These are phyloP conservation scores for Selene dorsalis DNA, from an alignment of 2,797 vertebrate genomes.

Conservation along the genomic window DNA sequence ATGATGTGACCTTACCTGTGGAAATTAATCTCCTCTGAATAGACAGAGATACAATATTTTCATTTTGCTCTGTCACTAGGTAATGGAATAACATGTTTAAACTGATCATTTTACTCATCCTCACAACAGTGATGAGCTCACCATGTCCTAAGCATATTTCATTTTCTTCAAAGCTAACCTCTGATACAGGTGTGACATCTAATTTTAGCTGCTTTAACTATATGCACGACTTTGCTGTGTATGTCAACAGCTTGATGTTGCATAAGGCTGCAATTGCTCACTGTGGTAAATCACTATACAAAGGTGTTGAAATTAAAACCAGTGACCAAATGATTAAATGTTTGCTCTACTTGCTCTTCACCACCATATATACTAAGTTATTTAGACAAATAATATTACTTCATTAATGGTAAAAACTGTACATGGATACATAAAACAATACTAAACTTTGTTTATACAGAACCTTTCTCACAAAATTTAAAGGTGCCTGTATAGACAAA, in stretches of 20 bases:
- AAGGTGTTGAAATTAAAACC: slow-evolving; percentile 27
- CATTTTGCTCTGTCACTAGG: not conserved
- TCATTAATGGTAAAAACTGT: no score
- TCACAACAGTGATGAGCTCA: not conserved
- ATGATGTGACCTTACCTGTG: not conserved
- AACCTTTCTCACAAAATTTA: no score
- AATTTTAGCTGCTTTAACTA: not conserved
- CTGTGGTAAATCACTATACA: not conserved
- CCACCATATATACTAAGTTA: no score
- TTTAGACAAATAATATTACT: no score
- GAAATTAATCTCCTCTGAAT: slow-evolving; percentile 8
- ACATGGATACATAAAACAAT: no score
- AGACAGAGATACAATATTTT: not conserved
- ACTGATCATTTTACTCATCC: not conserved
- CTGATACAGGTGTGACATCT: not conserved
- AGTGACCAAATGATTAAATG: no score
- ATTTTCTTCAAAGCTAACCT: not conserved
- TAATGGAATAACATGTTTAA: not conserved
- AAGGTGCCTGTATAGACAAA: no score
- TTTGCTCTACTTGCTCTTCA: no score
- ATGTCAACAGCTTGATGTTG: slow-evolving; percentile 1
- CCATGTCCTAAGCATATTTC: not conserved
- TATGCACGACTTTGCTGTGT: not conserved
- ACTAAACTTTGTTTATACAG: no score
- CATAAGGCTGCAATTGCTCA: slow-evolving; percentile 29